Evolutionary conservation across 2,113 vertebrate species (phyloP).

Genomic region (Peromyscus leucopus): DNA sequence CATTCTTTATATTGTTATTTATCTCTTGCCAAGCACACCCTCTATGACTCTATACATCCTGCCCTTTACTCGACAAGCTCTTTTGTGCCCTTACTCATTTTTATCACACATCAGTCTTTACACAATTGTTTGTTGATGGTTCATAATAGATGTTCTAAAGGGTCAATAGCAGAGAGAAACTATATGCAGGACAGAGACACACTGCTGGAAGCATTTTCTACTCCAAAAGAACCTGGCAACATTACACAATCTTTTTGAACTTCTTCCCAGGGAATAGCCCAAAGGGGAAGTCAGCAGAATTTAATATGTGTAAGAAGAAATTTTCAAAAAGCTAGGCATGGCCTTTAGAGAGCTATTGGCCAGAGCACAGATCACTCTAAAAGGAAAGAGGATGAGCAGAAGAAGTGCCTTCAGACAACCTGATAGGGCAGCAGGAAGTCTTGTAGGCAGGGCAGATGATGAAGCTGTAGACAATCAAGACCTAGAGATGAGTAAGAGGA

Average conservation of each 20-base stretch:
- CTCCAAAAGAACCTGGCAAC: not conserved
- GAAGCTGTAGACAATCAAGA: not conserved
- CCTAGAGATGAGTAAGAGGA: not conserved
- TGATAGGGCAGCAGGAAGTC: not conserved
- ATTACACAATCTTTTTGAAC: constrained; percentile 4
- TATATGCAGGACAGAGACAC: not conserved
- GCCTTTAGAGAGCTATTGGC: not conserved
- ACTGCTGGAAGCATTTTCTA: not conserved
- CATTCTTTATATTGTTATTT: not conserved
- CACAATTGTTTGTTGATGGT: not conserved
- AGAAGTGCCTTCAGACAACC: not conserved
- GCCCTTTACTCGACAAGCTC: not conserved
- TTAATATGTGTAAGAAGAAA: not conserved
- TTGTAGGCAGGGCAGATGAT: not conserved
- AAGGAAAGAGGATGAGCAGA: not conserved
- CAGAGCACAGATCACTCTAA: not conserved
- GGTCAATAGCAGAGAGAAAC: not conserved
- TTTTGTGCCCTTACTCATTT: not conserved
- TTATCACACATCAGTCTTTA: not conserved
- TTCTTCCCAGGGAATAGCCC: not conserved
- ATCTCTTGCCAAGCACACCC: not conserved
- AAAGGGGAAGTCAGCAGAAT: not conserved
- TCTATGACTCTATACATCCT: not conserved
- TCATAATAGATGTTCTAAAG: not conserved
- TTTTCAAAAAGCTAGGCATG: not conserved